Evolutionary conservation across 1,140 invertebrate species (phyloP), one percentile per base, ranked within the genome.

Genomic region (Pseudomyrmex cubaensis): DNA sequence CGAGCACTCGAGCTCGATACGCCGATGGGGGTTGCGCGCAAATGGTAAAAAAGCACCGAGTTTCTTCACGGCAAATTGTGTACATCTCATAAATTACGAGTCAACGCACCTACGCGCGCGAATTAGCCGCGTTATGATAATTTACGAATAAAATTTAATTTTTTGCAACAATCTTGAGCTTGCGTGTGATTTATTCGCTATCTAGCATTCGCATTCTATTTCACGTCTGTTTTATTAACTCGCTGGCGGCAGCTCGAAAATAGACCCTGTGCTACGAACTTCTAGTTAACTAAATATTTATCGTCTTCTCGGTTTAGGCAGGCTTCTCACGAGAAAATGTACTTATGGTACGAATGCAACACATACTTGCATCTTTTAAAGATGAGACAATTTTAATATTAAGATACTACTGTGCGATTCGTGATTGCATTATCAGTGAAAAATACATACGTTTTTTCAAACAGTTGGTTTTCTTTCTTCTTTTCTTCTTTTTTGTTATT

Each of bases 221-320:
- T 63, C 25, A 46, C 25, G 25, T 15, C 12, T 63, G 61, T 44
- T 63, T 63, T 63, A 63, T 63, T 63, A 63, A 63, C 61, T 63
- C 22, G 12, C 22, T 25, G 61, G 44, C 61, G 13, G 22, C 20
- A 35, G 61, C 61, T 63, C 35, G 17, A 17, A 63, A 63, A 63
- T 63, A 63, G 61, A 35, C 25, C 4, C 25, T 35, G 13, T 44
- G 61, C 13, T 44, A 17, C 61, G 2, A 22, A 63, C 25, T 35
- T n/a, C 61, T 63, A 63, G 61, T 25, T 63, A 63, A 63, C 61
- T 63, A 63, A 63, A 63, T 63, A 63, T 63, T 63, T 63, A 63
- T 15, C 25, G 4, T 63, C 25, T 63, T 63, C 25, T 63, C 25
- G 13, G 10, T 13, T 63, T 44, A 35, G n/a, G 59, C 12, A 62